Evolutionary conservation across 2,888 invertebrate genomes (phyloP).

Genomic region (Epistrophella euchroma): DNA sequence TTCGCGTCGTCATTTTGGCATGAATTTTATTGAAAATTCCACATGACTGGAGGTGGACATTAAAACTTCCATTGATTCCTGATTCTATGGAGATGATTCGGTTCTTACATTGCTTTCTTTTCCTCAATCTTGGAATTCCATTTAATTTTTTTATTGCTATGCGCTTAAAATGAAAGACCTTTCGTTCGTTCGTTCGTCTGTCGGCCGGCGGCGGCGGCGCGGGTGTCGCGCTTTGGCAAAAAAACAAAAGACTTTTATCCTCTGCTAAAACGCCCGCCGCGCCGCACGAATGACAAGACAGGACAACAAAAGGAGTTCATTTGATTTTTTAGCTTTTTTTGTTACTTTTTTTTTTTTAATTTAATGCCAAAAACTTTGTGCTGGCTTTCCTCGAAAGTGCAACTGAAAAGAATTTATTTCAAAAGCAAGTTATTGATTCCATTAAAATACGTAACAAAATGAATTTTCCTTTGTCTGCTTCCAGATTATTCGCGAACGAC

Average conservation of each 20-base stretch:
- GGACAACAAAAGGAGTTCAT: constrained; percentile 56
- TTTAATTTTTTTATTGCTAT: constrained; percentile 74
- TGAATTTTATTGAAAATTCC: constrained; percentile 76
- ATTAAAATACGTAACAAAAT: constrained; percentile 61
- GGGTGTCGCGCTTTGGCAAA: constrained; percentile 38
- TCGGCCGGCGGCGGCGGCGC: neutral
- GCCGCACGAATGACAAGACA: neutral
- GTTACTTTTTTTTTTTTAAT: neutral
- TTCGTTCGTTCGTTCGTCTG: neutral
- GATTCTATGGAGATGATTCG: constrained; percentile 25
- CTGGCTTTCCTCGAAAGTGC: neutral
- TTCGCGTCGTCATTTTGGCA: constrained; percentile 47
- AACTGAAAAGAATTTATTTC: neutral
- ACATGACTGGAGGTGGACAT: constrained; percentile 75
- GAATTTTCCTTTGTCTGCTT: constrained; percentile 77
- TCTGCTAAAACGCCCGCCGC: neutral
- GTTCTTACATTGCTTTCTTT: constrained; percentile 21
- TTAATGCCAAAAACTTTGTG: constrained; percentile 34
- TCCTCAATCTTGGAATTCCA: constrained; percentile 63
- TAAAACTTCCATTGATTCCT: constrained; percentile 73
- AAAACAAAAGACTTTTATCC: constrained; percentile 37
- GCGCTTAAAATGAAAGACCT: constrained; percentile 5
- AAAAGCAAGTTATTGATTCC: constrained; percentile 38
- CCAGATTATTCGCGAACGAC: constrained; percentile 94
- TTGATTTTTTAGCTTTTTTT: constrained; percentile 18